Base-by-base conservation (phyloP, 2,888 invertebrate species). In the Helicoverpa assulta region DNA sequence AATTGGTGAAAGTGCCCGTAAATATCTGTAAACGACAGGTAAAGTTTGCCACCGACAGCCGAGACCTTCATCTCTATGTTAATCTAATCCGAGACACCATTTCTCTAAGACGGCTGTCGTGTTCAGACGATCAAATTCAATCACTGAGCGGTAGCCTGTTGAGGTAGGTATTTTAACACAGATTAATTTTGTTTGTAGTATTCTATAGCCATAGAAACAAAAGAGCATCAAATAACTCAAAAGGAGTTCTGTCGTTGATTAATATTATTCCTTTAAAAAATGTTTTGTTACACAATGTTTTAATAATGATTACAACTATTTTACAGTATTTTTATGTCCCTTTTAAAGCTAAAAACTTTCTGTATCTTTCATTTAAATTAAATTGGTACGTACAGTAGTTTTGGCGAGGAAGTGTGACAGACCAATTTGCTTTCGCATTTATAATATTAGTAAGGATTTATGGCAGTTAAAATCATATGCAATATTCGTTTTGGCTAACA, bases 51-150 rank as follows among this genome's bases (percentile, higher is more conserved):
- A 10, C 21, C 50, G 58, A 59, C 58, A 55, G n/a, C 33, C n/a
- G 26, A 55, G n/a, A 12, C 58, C 58, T 71, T 67, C 21, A 10
- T 55, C 19, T 18, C n/a, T 40, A 29, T 54, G 50, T 67, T 59
- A 50, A 55, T 55, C 57, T 65, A 29, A 65, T 19, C 33, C 63
- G 21, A 56, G 37, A 29, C 53, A 50, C 50, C 50, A 29, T 50
- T 29, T 67, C 67, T 19, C 51, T 21, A 10, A 33, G 58, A 33
- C 18, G n/a, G 14, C 18, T 68, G 61, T 61, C 75, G 57, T 4
- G 21, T 40, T 29, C 75, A 74, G 37, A 21, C 56, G 61, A 47
- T 40, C 50, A 40, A 33, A 18, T 61, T 50, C 56, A 61, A 73
- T 68, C 47, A 56, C 37, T 29, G 52, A 37, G 19, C 43, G 29